phyloP scores from a whole-genome alignment of 2,888 invertebrate species.

The Diarsia dahlii region DNA sequence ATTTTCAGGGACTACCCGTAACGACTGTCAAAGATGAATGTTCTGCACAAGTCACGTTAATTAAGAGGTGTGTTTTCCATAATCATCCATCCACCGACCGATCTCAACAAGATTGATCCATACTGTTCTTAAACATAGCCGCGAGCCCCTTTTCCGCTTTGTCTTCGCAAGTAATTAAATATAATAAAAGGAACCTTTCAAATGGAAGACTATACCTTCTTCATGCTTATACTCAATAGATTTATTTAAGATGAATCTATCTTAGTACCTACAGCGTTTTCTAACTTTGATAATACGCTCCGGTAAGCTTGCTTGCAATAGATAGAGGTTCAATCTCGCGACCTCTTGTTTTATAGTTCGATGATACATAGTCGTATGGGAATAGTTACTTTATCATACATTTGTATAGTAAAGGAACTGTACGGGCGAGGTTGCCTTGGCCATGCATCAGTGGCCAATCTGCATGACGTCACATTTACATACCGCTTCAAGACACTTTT shows the following conservation, averaged over 20 bases:
- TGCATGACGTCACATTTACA: constrained; percentile 51
- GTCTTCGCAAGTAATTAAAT: not conserved
- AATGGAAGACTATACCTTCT: not conserved
- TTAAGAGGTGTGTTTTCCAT: not conserved
- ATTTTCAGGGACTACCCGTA: not conserved
- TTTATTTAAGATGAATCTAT: not conserved
- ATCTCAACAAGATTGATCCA: not conserved
- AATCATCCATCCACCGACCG: not conserved
- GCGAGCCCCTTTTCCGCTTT: not conserved
- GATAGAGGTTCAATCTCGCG: constrained; percentile 6
- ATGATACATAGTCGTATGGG: not conserved
- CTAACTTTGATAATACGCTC: constrained; percentile 8
- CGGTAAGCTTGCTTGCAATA: not conserved
- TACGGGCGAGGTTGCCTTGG: constrained; percentile 14
- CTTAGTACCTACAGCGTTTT: constrained; percentile 3
- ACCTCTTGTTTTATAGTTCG: constrained; percentile 1
- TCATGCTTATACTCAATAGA: not conserved
- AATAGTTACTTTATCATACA: not conserved
- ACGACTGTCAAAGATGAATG: not conserved
- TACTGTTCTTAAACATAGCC: not conserved
- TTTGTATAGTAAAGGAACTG: constrained; percentile 22
- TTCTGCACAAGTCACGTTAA: not conserved
- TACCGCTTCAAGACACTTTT: constrained; percentile 32
- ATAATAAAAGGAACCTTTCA: not conserved
- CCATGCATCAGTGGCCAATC: constrained; percentile 38